Base-by-base conservation (phyloP, 2,888 invertebrate species). In the Amphipoea oculea region DNA sequence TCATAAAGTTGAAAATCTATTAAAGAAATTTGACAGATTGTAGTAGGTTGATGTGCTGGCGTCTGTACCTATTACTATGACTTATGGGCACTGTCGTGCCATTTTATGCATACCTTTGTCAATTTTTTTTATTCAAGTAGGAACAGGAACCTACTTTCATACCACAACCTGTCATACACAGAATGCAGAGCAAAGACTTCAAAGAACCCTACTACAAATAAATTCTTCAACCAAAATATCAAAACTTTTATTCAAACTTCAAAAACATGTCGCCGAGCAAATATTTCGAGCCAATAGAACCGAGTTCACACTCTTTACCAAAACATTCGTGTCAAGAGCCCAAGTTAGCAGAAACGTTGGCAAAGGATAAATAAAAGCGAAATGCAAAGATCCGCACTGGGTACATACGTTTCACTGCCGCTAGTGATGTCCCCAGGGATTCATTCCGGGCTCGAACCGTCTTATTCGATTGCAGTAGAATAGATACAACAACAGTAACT, bases 221-320 rank as follows among this genome's bases (percentile, higher is more conserved):
- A 89, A 88, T 86, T 83, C 78, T 78, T 78, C 81, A 23, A 29
- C 14, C 14, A 29, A 77, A 73, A 70, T 77, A 73, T 73, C 83
- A 70, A 77, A 76, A 83, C 78, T 74, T 83, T 72, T 86, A 78
- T 54, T 86, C 77, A 54, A 63, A 79, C 77, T 81, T 75, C 63
- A 75, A 80, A 79, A 84, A 86, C 87, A 88, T 82, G 78, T 85
- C 73, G 65, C 88, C 81, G 74, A 82, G 90, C 89, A 93, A 93
- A 93, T 91, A 93, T 92, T 92, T 89, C 89, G 82, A 87, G 87
- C 88, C 88, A 92, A 92, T 91, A 89, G 81, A 91, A 92, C 90
- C 85, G 80, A 88, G 85, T 89, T 90, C 87, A 88, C 89, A 89
- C 90, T 90, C 91, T 91, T 91, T 89, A 85, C 89, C 87, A 84